Percentiles rank a stretch among this genome's conserved stretches.
Conservation (phyloP, 2,113 vertebrate genomes). For the Morphnarchus princeps region DNA sequence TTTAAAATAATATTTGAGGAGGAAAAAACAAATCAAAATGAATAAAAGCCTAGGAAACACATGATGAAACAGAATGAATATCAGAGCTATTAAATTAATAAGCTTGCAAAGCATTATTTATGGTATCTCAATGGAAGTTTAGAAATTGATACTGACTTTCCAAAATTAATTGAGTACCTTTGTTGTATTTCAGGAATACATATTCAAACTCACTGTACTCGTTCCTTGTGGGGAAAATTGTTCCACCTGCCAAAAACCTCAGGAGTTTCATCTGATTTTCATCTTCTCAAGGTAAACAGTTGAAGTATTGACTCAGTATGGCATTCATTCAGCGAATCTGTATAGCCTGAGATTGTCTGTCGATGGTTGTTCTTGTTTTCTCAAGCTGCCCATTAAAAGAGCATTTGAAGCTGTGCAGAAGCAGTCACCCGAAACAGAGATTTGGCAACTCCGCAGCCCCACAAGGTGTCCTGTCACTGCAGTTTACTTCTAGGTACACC, state of each 20-base stretch:
- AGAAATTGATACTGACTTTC: constrained; percentile 45
- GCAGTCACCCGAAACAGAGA: not conserved
- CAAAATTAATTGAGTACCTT: constrained; percentile 30
- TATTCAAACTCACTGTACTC: not conserved
- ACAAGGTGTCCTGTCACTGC: not conserved
- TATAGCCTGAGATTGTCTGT: not conserved
- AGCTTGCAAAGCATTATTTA: constrained; percentile 35
- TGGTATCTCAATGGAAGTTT: constrained; percentile 17
- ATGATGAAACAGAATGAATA: constrained; percentile 40
- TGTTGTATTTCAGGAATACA: constrained; percentile 24
- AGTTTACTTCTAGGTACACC: not conserved
- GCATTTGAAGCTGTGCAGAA: not conserved
- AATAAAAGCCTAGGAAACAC: constrained; percentile 53
- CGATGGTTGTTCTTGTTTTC: not conserved
- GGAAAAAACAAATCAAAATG: constrained; percentile 58
- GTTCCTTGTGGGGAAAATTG: not conserved
- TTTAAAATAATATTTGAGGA: constrained; percentile 56
- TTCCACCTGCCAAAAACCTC: not conserved
- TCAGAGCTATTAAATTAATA: constrained; percentile 59
- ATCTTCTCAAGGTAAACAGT: not conserved
- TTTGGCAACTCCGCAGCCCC: not conserved
- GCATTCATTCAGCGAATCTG: not conserved
- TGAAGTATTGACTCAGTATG: not conserved
- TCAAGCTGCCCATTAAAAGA: not conserved
- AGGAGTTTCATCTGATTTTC: not conserved